Conservation (phyloP, 2,113 vertebrate genomes). For the Pholis gunnellus region DNA sequence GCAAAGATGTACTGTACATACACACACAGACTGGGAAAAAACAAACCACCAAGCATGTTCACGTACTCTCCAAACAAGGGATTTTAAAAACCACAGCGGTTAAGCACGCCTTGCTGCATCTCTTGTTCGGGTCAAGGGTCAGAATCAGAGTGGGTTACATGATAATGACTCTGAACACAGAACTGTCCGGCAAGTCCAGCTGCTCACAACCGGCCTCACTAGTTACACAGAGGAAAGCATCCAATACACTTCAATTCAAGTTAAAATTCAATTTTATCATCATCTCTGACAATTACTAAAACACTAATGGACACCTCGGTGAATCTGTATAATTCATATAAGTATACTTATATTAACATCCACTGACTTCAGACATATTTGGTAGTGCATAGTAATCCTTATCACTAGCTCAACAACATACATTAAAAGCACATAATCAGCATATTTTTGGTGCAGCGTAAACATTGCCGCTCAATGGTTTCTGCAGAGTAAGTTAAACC, state of each 20-base stretch:
- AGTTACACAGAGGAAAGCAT: background rate
- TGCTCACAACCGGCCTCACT: background rate
- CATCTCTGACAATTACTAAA: background rate
- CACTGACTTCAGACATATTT: background rate
- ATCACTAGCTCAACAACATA: background rate
- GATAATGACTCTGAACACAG: slow-evolving; percentile 1
- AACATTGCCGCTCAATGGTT: background rate
- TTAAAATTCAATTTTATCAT: background rate
- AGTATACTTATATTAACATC: background rate
- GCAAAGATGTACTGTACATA: slow-evolving; percentile 10
- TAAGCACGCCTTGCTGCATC: slow-evolving; percentile 28
- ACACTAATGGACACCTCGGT: background rate
- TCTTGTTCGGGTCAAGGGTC: slow-evolving; percentile 34
- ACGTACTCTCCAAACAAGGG: slow-evolving; percentile 26
- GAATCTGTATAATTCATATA: background rate
- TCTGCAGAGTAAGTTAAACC: background rate
- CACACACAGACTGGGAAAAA: slow-evolving; percentile 15
- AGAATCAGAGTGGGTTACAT: slow-evolving; percentile 12
- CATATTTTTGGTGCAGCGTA: too few relatives aligned
- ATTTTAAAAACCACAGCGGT: slow-evolving; percentile 50
- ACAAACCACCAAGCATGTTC: slow-evolving; percentile 31
- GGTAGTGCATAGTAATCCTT: background rate
- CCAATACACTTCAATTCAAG: background rate
- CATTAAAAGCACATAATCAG: background rate
- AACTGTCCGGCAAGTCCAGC: background rate